Percentiles rank a stretch among this genome's conserved stretches.
Conservation (phyloP, 2,888 invertebrate genomes). For the Zeuzera pyrina region DNA sequence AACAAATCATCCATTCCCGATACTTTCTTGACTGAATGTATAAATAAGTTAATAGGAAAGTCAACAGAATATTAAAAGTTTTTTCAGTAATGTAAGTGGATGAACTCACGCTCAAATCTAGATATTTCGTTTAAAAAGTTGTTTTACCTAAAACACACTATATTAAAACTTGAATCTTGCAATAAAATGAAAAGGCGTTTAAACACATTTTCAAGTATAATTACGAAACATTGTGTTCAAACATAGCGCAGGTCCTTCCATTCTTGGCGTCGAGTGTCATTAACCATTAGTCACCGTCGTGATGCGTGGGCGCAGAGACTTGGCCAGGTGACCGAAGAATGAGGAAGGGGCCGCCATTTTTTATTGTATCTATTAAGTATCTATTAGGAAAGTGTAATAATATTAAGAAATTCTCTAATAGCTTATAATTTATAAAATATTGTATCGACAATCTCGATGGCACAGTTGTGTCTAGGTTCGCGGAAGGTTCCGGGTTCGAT, state of each 20-base stretch:
- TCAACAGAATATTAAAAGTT: no score
- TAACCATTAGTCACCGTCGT: slow-evolving; percentile 21
- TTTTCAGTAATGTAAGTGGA: no score
- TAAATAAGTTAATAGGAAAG: no score
- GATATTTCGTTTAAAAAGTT: no score
- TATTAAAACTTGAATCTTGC: no score
- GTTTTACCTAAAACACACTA: no score
- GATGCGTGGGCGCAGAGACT: slow-evolving; percentile 15
- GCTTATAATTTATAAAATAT: not conserved
- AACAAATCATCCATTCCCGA: no score
- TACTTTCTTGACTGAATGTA: no score
- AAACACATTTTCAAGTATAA: no score
- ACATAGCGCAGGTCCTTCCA: slow-evolving; percentile 6
- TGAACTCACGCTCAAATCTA: no score
- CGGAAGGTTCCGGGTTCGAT: not conserved
- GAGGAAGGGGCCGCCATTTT: slow-evolving; percentile 18
- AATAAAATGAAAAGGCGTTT: no score
- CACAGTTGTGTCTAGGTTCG: not conserved
- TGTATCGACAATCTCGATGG: not conserved
- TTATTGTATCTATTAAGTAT: no score
- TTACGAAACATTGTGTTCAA: slow-evolving; percentile 3
- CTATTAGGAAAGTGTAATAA: not conserved
- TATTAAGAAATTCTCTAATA: not conserved
- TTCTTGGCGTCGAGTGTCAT: slow-evolving; percentile 1
- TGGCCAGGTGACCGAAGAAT: slow-evolving; percentile 15